Base-by-base conservation (phyloP, 2,888 invertebrate species). In the Sipha maydis region DNA sequence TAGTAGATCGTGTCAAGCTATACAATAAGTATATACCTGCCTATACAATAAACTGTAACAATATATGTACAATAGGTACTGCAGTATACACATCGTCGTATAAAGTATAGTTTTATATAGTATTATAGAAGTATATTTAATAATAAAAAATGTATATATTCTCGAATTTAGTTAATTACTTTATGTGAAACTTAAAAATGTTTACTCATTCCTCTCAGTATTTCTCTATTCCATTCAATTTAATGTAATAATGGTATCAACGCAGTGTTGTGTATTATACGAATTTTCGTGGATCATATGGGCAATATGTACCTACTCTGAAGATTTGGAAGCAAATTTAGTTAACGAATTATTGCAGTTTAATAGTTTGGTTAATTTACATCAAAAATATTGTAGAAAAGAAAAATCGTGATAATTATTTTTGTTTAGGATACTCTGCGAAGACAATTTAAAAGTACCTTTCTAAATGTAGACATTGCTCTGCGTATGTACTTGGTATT, bases 1-100 rank as follows among this genome's bases (percentile, higher is more conserved):
- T 85, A 78, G 31, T 54, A 21, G 69, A 85, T 69, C 69, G 69
- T 69, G 54, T 69, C 77, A 85, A 77, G 85, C 85, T 34, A 78
- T 69, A 34, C 71, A 71, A 54, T 54, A 61, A 5, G 8, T 78
- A 31, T 19, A 3, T 28, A 19, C 28, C n/a, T 21, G n/a, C 78
- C 9, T 19, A 28, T n/a, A 83, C 34, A 73, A 73, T 73, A 73
- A 71, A 73, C 54, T 79, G 21, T 79, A 79, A 78, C 17, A 19
- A 77, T 77, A 48, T 19, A n/a, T 28, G 69, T 28, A 69, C 11
- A 28, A 3, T 28, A 48, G 48, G 11, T 14, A 48, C 69, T n/a
- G 69, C 69, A 69, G 25, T 75, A 38, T 28, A 71, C 28, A 17
- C 31, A 11, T 31, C n/a, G 9, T n/a, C 61, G 2, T 67, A 67